phyloP scores from a whole-genome alignment of 2,888 invertebrate species.

The Leistus spinibarbis region DNA sequence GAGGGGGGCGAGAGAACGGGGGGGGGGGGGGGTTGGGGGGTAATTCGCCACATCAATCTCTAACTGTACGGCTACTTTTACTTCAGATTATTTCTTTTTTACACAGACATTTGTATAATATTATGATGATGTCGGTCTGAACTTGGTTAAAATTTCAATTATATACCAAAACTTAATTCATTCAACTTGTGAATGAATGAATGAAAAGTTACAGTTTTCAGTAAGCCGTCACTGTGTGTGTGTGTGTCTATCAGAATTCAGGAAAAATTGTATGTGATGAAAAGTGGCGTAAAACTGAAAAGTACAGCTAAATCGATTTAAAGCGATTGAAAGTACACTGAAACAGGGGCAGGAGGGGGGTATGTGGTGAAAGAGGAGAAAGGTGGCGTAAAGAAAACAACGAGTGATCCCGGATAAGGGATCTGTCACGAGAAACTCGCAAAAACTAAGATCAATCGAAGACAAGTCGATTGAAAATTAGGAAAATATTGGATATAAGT shows the following conservation, averaged over 20 bases:
- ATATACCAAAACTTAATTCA: not conserved
- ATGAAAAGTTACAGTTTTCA: not conserved
- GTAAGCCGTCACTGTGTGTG: not conserved
- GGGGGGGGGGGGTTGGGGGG: not conserved
- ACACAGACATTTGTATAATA: not conserved
- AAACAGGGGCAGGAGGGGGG: no score
- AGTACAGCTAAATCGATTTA: not conserved
- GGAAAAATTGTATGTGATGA: not conserved
- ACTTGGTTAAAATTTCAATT: no score
- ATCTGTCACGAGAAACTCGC: not conserved
- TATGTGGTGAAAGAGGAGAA: not conserved
- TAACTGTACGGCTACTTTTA: no score
- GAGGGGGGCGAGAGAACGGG: not conserved
- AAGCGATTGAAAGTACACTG: not conserved
- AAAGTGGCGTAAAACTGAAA: not conserved
- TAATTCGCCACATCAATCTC: not conserved
- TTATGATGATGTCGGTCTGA: not conserved
- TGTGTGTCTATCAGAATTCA: not conserved
- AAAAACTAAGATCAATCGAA: not conserved
- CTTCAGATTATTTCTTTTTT: no score
- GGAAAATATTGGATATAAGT: not conserved
- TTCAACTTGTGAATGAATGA: not conserved
- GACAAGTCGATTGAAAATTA: not conserved
- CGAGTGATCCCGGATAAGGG: not conserved
- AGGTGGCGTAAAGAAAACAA: not conserved